phyloP scores from a whole-genome alignment of 1,140 invertebrate genomes.

The Hycleus phaleratus region DNA sequence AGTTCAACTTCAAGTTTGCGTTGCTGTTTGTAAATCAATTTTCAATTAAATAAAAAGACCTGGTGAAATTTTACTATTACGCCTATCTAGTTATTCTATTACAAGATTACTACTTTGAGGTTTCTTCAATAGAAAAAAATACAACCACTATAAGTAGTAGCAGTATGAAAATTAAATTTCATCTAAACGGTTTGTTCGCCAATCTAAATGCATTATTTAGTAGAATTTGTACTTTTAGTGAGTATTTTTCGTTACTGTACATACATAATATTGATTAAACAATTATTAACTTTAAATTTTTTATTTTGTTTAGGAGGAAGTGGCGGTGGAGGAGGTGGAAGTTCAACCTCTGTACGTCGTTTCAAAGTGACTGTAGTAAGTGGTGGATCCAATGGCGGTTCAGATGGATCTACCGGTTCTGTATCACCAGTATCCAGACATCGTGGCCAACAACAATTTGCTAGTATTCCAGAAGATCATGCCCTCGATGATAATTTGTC shows the following conservation, averaged over 20 bases:
- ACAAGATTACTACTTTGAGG: too few species aligned
- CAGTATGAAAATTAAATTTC: too few species aligned
- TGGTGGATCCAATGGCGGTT: constrained; percentile 16
- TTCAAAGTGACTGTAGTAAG: constrained; percentile 39
- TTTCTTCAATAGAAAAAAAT: too few species aligned
- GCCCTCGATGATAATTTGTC: constrained; percentile 28
- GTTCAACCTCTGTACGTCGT: constrained; percentile 22
- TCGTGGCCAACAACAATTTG: constrained; percentile 32
- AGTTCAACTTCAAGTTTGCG: too few species aligned
- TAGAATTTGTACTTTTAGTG: too few species aligned
- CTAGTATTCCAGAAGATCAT: constrained; percentile 38
- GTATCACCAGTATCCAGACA: constrained; percentile 33
- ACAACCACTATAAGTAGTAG: too few species aligned
- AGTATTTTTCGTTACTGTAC: background rate
- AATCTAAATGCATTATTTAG: too few species aligned
- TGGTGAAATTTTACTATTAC: too few species aligned
- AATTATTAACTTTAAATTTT: constrained; percentile 1
- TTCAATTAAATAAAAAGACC: too few species aligned
- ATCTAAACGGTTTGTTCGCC: too few species aligned
- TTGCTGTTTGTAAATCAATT: too few species aligned
- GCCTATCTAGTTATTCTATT: too few species aligned
- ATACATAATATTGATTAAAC: background rate
- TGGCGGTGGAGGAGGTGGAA: background rate
- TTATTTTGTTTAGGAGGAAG: constrained; percentile 13
- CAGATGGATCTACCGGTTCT: constrained; percentile 17